A percentile compares a stretch with the other conserved stretches of the same genome.
phyloP scores from a whole-genome alignment of 2,113 vertebrate genomes.

The Elachura formosa region DNA sequence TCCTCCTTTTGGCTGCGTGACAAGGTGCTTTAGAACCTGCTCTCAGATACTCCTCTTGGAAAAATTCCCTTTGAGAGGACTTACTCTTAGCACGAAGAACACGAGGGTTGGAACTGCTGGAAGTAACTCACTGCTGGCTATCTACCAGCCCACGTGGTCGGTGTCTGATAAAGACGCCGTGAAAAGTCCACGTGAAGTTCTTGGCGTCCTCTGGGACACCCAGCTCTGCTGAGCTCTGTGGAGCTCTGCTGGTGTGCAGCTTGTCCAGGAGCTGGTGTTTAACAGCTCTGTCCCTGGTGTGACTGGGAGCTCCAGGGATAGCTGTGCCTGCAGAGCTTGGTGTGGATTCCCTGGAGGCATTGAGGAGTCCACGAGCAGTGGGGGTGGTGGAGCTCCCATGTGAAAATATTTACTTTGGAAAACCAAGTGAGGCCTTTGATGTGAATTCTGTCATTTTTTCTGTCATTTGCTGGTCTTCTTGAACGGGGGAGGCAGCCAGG shows the following conservation, averaged over 20 bases:
- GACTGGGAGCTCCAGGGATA: background rate
- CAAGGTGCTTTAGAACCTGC: background rate
- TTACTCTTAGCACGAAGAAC: background rate
- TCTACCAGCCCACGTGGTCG: no score
- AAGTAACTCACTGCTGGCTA: background rate
- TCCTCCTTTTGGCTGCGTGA: background rate
- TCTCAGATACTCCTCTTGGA: background rate
- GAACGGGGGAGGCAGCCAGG: background rate
- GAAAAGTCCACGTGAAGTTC: background rate
- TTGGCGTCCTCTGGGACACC: background rate
- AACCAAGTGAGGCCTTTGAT: constrained; percentile 26
- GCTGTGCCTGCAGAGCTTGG: background rate
- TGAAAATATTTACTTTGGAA: constrained; percentile 42
- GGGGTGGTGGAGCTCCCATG: constrained; percentile 12
- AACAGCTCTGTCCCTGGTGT: background rate
- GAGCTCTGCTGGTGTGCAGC: background rate
- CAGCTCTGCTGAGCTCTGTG: background rate
- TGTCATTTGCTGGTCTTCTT: background rate
- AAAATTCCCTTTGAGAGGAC: background rate
- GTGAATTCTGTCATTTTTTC: background rate
- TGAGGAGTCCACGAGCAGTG: background rate
- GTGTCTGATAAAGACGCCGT: background rate
- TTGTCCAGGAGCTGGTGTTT: background rate
- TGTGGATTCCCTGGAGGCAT: background rate
- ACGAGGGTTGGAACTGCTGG: background rate